Conservation (phyloP, 2,888 invertebrate species). For the Chirona hameri region DNA sequence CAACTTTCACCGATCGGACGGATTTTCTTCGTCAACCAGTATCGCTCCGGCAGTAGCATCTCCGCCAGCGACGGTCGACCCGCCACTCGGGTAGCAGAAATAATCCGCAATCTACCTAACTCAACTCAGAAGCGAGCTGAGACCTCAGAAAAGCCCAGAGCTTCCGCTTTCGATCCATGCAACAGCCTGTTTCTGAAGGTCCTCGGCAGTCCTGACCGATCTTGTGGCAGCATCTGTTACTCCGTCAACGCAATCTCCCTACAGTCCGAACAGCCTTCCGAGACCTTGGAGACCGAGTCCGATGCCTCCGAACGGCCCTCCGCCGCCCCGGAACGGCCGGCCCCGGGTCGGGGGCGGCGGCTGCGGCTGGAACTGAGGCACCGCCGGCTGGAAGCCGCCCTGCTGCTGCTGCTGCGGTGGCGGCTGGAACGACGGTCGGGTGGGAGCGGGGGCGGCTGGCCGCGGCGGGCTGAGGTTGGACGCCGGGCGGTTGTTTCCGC, state of each 20-base stretch:
- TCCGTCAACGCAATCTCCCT: neutral
- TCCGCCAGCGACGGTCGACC: no score
- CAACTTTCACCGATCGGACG: no score
- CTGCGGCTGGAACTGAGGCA: neutral
- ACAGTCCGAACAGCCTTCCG: constrained; percentile 7
- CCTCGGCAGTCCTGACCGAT: no score
- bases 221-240: neutral
- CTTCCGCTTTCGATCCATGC: no score
- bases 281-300: neutral
- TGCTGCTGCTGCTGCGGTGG: neutral
- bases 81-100: no score
- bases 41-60: no score
- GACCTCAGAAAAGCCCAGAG: no score
- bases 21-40: no score
- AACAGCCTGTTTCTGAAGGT: no score
- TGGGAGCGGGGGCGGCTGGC: neutral
- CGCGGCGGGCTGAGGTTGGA: neutral
- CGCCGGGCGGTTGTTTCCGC: neutral
- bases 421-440: neutral
- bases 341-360: neutral
- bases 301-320: neutral
- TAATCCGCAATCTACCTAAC: no score
- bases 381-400: neutral
- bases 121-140: no score
- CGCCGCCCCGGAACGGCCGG: neutral